Base-by-base conservation (phyloP, 2,888 invertebrate genomes). In the Athrips mouffetella region DNA sequence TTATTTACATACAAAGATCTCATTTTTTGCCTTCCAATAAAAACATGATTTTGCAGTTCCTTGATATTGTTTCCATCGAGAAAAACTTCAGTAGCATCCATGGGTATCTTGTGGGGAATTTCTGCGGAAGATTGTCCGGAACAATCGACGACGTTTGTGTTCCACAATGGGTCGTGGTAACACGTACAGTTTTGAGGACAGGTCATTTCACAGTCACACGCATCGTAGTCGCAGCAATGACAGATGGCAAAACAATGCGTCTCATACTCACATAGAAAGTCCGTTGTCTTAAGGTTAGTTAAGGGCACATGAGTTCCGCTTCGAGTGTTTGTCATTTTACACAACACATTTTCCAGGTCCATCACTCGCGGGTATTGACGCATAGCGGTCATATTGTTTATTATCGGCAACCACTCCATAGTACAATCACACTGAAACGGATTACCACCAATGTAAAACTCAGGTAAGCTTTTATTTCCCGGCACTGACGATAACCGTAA, bases 151-250 rank as follows among this genome's bases (percentile, higher is more conserved):
- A 96, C 95, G 80, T 96, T 97, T 46, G 96, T 96, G 63, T 94
- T 94, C 96, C 97, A 98, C 56, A 95, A 93, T 76, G 96, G 95
- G 73, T 98, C 98, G 79, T 97, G 96, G 85, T 96, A 98, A 80
- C 98, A 98, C 61, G 94, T 94, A 88, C 98, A 98, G 69, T 96
- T 96, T 65, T 92, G 91, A 25, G 98, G 98, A 73, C 98, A 98
- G 56, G 95, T 96, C 95, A 97, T 96, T 89, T 98, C 96, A 85
- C 98, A 98, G 82, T 98, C 98, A 82, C 98, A 98, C 54, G 96
- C 96, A 74, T 97, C 97, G 76, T 96, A 98, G 76, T 97, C 97
- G 83, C 98, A 98, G 83, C 98, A 98, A 76, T 96, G 96, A 82
- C 98, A 98, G 45, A 96, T 91, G 31, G 97, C 95, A 80, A 97